Base-by-base conservation (phyloP, 2,113 vertebrate genomes). In the Crotophaga sulcirostris region DNA sequence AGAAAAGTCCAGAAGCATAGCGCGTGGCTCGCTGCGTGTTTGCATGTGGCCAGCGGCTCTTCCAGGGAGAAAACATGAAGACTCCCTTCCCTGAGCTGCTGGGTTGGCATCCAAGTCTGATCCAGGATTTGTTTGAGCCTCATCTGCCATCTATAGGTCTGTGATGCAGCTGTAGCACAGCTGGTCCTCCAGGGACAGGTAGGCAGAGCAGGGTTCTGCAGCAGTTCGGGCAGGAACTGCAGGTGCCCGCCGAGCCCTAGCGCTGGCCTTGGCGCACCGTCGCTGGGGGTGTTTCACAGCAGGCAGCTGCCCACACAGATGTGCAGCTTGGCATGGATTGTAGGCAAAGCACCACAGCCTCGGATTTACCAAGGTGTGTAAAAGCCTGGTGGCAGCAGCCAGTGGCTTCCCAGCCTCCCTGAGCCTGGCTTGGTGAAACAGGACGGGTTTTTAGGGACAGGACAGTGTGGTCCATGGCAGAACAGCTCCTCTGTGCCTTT, bases 21-120 rank as follows among this genome's bases (percentile, higher is more conserved):
- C 0, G 7, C 44, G 20, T 4, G 78, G 85, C 49, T 44, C 0
- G 5, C 26, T 13, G 13, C 3, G 7, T 20, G 16, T 40, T 55
- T 54, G 38, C 4, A 1, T 1, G 23, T 0, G 13, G 54, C 74
- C 0, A 1, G 19, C 33, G 49, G 52, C 56, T 64, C 11, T 16
- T 83, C 20, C 3, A 2, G 64, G 44, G 31, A 17, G 54, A 66
- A 51, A 51, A 44, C 62, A 31, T 7, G 45, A 74, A 81, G 29
- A 9, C 38, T 88, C 52, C 19, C 21, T 80, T 45, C 36, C 7
- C n/a, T 15, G 45, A 33, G 73, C 67, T 69, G 21, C 33, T 26
- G 59, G 33, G 38, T 42, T 58, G n/a, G 7, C 24, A 8, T 55
- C 54, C 47, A 9, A 16, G 23, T 36, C 62, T 59, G 21, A 16